Evolutionary conservation across 2,113 vertebrate genomes (phyloP).

Genomic region (Pomatostomus ruficeps): DNA sequence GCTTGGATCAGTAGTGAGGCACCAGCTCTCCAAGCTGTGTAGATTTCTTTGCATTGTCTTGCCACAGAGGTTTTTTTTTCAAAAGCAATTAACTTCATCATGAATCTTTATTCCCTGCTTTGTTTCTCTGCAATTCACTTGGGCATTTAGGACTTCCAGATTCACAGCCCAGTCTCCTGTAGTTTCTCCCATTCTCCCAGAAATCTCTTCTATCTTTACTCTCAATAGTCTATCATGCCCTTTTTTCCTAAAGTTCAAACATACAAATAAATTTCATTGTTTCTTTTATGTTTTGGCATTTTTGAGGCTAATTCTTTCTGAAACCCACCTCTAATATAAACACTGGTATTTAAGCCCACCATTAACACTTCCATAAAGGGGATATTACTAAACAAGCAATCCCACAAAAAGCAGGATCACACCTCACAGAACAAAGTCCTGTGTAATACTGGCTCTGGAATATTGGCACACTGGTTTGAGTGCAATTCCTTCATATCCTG

Average conservation of each 20-base stretch:
- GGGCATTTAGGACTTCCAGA: background rate
- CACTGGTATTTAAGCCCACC: background rate
- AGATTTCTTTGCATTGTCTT: background rate
- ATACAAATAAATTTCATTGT: background rate
- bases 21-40: background rate
- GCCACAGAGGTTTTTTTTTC: background rate
- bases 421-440: background rate
- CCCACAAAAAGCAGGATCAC: background rate
- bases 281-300: background rate
- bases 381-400: background rate
- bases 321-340: background rate
- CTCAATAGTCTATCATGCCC: background rate
- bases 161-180: background rate
- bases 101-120: background rate
- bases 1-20: background rate
- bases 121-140: background rate
- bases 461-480: background rate
- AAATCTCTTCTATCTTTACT: background rate
- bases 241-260: background rate
- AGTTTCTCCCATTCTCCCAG: background rate
- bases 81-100: background rate
- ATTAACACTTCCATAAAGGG: background rate
- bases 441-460: background rate
- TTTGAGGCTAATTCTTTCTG: background rate
- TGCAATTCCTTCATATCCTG: background rate